Percentiles rank a stretch among this genome's conserved stretches.
phyloP scores from a whole-genome alignment of 2,888 invertebrate genomes.

The Eristalis arbustorum region DNA sequence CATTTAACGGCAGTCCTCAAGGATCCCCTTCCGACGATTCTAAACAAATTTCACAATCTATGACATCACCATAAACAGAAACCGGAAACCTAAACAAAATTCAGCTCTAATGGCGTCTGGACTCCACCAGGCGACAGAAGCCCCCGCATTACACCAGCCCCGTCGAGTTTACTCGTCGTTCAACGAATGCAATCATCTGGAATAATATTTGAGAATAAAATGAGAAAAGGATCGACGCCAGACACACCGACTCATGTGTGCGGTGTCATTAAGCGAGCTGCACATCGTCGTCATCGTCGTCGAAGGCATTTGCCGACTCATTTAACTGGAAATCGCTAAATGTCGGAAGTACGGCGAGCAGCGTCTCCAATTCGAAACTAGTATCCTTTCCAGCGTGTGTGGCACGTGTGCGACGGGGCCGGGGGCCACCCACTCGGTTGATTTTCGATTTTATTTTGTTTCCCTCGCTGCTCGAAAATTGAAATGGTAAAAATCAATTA shows the following conservation, averaged over 20 bases:
- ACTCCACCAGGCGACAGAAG: neutral
- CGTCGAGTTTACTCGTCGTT: neutral
- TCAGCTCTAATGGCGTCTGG: neutral
- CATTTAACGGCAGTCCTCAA: neutral
- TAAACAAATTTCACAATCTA: neutral
- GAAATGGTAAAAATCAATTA: constrained; percentile 71
- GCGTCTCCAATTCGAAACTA: constrained; percentile 20
- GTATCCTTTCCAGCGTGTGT: constrained; percentile 13
- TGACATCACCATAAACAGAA: constrained; percentile 5
- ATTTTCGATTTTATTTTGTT: constrained; percentile 36
- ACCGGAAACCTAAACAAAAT: neutral
- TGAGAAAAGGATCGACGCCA: constrained; percentile 1
- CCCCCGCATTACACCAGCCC: constrained; percentile 3
- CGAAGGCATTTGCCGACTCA: constrained; percentile 61
- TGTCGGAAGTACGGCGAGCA: constrained; percentile 44
- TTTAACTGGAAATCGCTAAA: constrained; percentile 66
- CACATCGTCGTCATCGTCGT: constrained; percentile 8
- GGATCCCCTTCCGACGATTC: neutral
- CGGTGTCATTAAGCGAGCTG: constrained; percentile 58
- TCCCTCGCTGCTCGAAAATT: constrained; percentile 36
- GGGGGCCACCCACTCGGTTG: constrained; percentile 4
- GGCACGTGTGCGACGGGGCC: neutral
- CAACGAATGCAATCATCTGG: constrained; percentile 57
- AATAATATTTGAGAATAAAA: constrained; percentile 57
- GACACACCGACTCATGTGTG: constrained; percentile 33